These are phyloP conservation scores for Gambusia affinis DNA, from an alignment of 2,113 vertebrate species.

Conservation along the genomic window DNA sequence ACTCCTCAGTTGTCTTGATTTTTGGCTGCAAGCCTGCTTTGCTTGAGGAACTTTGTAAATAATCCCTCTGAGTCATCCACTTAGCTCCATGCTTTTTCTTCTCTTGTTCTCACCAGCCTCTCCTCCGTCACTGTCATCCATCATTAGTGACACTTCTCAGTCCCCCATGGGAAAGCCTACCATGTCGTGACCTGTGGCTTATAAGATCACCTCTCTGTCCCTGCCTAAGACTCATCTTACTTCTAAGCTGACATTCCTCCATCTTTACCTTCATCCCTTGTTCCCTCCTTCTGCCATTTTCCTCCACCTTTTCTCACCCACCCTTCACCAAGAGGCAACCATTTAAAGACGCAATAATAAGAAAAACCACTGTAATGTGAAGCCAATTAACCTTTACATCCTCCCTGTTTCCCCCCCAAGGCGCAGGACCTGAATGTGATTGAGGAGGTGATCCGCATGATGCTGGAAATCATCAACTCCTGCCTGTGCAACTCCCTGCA, in stretches of 20 bases:
- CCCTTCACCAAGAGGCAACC: constrained; percentile 52
- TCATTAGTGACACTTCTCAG: constrained; percentile 33
- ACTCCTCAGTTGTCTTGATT: neutral
- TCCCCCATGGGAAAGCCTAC: constrained; percentile 9
- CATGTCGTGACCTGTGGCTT: constrained; percentile 36
- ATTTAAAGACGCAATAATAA: constrained; percentile 63
- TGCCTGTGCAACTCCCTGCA: constrained; percentile 94
- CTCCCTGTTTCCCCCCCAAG: constrained; percentile 73
- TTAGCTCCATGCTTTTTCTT: neutral
- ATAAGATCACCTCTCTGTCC: constrained; percentile 38
- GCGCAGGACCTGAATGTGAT: constrained; percentile 97
- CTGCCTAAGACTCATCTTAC: constrained; percentile 18
- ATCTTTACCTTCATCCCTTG: constrained; percentile 1
- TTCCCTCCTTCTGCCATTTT: neutral
- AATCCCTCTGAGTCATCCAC: neutral
- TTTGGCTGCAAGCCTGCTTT: neutral
- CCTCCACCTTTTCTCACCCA: constrained; percentile 3
- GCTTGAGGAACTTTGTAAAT: neutral
- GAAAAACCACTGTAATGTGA: constrained; percentile 65
- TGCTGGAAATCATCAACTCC: constrained; percentile 99
- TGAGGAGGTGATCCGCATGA: constrained; percentile 98
- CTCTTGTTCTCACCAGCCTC: neutral
- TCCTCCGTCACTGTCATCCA: constrained; percentile 22
- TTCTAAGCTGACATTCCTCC: constrained; percentile 33
- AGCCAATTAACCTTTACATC: constrained; percentile 76